phyloP scores from a whole-genome alignment of 2,113 vertebrate species.

The Edolisoma coerulescens region DNA sequence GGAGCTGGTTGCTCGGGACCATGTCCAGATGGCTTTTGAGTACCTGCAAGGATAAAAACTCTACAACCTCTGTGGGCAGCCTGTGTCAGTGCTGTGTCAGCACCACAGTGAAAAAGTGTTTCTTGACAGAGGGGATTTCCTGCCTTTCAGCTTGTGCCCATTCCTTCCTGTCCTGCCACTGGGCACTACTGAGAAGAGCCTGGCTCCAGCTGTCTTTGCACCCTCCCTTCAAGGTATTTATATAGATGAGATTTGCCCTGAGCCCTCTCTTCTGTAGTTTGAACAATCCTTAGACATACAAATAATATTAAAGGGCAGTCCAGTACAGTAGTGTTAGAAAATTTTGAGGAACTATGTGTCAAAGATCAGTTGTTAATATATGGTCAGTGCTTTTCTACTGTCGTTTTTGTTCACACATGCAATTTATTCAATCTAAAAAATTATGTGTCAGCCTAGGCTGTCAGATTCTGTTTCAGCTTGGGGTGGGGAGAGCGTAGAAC shows the following conservation, averaged over 20 bases:
- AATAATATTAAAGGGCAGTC: not conserved
- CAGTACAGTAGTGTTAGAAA: not conserved
- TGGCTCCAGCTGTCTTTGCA: not conserved
- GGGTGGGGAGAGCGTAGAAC: not conserved
- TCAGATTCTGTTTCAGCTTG: not conserved
- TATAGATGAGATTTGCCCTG: not conserved
- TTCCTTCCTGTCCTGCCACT: not conserved
- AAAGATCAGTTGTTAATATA: not conserved
- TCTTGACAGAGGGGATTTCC: not conserved
- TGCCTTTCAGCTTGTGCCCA: not conserved
- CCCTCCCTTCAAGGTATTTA: not conserved
- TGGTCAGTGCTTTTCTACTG: not conserved
- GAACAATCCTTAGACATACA: not conserved
- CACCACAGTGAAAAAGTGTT: not conserved
- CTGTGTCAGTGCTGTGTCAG: not conserved
- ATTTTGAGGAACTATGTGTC: not conserved
- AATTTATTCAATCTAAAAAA: not conserved
- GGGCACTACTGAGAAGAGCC: not conserved
- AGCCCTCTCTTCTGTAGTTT: not conserved
- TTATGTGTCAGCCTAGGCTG: rapidly evolving
- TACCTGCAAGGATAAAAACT: not conserved
- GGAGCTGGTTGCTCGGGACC: not conserved
- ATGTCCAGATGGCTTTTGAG: not conserved
- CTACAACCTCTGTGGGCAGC: not conserved
- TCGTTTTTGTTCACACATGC: not conserved